These are phyloP conservation scores for Ophthalmolycus amberensis DNA, from an alignment of 2,113 vertebrate genomes.

Conservation along the genomic window DNA sequence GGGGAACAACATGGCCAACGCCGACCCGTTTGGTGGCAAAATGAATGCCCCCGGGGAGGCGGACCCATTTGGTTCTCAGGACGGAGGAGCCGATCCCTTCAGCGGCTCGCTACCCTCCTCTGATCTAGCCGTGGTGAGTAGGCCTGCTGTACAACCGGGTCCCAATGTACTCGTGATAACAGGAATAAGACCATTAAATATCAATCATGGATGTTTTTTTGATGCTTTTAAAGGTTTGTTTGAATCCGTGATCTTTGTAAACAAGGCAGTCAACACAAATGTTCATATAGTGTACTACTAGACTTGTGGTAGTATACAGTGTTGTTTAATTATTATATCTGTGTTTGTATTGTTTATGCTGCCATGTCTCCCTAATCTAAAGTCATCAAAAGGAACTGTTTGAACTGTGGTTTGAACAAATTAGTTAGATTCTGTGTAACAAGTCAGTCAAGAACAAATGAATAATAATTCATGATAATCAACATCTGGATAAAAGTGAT, in stretches of 20 bases:
- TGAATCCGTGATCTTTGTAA: background rate
- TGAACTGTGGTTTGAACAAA: background rate
- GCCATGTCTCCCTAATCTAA: background rate
- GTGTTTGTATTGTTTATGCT: background rate
- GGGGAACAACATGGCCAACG: constrained; percentile 12
- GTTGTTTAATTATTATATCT: background rate
- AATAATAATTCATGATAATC: too few species aligned
- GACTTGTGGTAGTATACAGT: background rate
- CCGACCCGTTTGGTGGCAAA: constrained; percentile 70
- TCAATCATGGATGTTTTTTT: background rate
- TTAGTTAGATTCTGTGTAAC: background rate
- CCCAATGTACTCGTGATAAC: background rate
- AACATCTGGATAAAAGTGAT: too few species aligned
- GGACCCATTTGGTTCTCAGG: constrained; percentile 78
- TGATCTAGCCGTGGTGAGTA: constrained; percentile 75
- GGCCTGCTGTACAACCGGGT: background rate
- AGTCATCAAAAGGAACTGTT: background rate
- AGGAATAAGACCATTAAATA: background rate
- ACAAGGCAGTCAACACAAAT: background rate
- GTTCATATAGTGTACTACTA: background rate
- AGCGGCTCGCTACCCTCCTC: constrained; percentile 60
- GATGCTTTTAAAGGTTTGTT: background rate
- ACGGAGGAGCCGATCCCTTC: constrained; percentile 73
- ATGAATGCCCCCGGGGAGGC: constrained; percentile 50
- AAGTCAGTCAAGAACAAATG: too few species aligned